These are phyloP conservation scores for Cepaea hortensis DNA, from an alignment of 2,888 invertebrate genomes.

Conservation along the genomic window DNA sequence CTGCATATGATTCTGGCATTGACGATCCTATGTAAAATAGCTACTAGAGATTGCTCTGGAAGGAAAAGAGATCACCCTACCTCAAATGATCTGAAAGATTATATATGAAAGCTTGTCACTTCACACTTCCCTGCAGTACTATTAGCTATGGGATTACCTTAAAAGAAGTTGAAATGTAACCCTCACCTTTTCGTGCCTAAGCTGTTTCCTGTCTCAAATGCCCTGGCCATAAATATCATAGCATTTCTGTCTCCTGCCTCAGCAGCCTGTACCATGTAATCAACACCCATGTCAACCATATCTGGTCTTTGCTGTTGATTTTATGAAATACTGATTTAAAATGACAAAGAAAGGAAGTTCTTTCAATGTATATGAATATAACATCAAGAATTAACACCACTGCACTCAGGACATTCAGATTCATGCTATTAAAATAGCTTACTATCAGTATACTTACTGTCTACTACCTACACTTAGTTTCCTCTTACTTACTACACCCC, in stretches of 20 bases:
- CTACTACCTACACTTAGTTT: no score
- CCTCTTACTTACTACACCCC: no score
- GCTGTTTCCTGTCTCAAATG: conserved; percentile 77
- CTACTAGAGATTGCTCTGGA: no score
- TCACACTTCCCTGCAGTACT: neutral
- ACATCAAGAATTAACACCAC: neutral
- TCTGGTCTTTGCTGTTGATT: conserved; percentile 65
- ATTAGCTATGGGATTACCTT: neutral
- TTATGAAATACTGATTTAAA: no score
- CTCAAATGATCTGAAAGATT: no score
- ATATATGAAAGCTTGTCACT: neutral
- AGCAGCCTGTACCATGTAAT: conserved; percentile 78
- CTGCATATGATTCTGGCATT: no score
- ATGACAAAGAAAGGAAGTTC: neutral
- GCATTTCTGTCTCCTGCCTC: conserved; percentile 78
- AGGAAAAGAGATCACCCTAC: no score
- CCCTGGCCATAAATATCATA: conserved; percentile 78
- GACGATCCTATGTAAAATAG: no score
- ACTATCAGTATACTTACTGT: no score
- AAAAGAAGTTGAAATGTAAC: neutral
- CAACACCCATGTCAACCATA: conserved; percentile 74
- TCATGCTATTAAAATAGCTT: no score
- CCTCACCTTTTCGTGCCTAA: conserved; percentile 72
- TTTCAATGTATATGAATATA: neutral
- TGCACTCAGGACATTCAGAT: no score